These are phyloP conservation scores for Orius laevigatus DNA, from an alignment of 1,140 invertebrate species.

Conservation along the genomic window DNA sequence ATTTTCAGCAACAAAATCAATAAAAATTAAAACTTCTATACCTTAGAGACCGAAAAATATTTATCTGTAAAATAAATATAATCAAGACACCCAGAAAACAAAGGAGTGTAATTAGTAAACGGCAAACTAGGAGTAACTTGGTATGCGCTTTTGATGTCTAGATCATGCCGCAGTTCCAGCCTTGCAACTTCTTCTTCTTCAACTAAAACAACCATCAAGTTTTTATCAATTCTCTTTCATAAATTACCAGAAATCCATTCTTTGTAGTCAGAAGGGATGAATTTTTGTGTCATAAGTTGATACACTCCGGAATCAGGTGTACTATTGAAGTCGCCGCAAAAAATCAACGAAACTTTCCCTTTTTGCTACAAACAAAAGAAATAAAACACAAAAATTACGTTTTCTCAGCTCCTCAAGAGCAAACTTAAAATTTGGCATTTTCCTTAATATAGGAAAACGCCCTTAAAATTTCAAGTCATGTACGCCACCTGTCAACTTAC, in stretches of 20 bases:
- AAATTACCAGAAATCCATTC: conserved; percentile 59
- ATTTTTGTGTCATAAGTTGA: conserved; percentile 48
- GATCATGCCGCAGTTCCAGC: conserved; percentile 43
- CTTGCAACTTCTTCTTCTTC: conserved; percentile 39
- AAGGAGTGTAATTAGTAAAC: conserved; percentile 72
- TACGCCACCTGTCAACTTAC: too few relatives aligned
- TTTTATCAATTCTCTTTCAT: neutral
- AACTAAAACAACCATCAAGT: conserved; percentile 33
- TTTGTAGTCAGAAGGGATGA: conserved; percentile 37
- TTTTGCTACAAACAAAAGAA: neutral
- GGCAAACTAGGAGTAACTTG: conserved; percentile 40
- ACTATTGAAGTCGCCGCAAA: conserved; percentile 80
- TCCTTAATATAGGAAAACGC: too few relatives aligned
- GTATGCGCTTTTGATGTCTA: conserved; percentile 50
- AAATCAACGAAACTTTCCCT: conserved; percentile 26
- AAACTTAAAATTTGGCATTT: too few relatives aligned
- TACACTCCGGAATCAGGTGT: conserved; percentile 63
- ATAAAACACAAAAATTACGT: conserved; percentile 6
- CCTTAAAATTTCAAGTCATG: too few relatives aligned
- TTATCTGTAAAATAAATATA: conserved; percentile 56
- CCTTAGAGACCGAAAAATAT: too few relatives aligned
- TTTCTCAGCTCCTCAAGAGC: too few relatives aligned
- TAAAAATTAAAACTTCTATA: too few relatives aligned
- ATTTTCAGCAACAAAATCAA: too few relatives aligned
- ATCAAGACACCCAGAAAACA: conserved; percentile 77